Percentiles rank a stretch among this genome's conserved stretches.
phyloP scores from a whole-genome alignment of 2,113 vertebrate species.

The Cariama cristata region DNA sequence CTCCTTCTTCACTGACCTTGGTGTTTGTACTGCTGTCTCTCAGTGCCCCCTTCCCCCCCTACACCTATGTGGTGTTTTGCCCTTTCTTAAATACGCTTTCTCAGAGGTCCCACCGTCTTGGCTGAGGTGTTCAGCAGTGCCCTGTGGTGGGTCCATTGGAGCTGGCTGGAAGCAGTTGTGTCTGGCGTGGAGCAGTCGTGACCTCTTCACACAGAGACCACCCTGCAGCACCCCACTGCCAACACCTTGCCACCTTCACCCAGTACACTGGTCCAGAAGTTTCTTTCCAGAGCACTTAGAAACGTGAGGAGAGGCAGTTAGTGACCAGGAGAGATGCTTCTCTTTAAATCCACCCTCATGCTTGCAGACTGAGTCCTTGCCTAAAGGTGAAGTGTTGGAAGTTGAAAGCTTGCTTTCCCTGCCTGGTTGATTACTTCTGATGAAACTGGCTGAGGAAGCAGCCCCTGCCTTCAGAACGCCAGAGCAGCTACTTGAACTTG shows the following conservation, averaged over 20 bases:
- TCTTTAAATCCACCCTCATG: neutral
- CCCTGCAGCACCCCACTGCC: neutral
- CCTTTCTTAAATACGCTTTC: neutral
- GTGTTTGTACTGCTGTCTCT: neutral
- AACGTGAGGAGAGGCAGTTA: neutral
- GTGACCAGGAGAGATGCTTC: neutral
- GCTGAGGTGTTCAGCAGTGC: neutral
- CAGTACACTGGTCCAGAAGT: neutral
- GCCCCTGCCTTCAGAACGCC: neutral
- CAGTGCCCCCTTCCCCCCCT: too few species aligned
- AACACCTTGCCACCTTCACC: neutral
- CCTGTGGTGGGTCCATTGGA: accelerated
- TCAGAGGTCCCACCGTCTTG: neutral
- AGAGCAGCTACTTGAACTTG: neutral
- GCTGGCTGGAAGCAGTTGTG: neutral
- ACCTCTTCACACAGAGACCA: neutral
- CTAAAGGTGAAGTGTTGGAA: neutral
- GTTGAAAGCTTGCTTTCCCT: neutral
- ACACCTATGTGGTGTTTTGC: neutral
- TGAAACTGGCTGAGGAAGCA: neutral
- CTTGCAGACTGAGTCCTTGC: neutral
- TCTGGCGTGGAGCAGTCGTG: neutral
- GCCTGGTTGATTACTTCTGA: neutral
- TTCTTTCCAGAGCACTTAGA: neutral
- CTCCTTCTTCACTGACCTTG: neutral